phyloP scores from a whole-genome alignment of 2,888 invertebrate genomes.

The Leucophenga maculata region DNA sequence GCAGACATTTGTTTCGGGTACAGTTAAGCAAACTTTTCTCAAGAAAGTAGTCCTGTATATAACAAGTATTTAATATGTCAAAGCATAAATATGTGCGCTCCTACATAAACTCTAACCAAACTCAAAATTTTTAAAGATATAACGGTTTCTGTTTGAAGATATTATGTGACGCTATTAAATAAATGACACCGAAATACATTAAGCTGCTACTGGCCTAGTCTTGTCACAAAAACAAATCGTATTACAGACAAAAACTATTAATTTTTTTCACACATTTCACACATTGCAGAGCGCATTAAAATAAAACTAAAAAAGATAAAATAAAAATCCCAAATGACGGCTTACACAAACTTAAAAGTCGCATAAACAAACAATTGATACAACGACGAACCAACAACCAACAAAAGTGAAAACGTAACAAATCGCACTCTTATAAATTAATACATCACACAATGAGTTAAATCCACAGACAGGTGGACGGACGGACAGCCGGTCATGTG shows the following conservation, averaged over 20 bases:
- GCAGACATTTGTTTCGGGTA: too few relatives aligned
- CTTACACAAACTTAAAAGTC: neutral
- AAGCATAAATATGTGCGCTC: too few relatives aligned
- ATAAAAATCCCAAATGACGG: neutral
- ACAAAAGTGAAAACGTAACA: constrained; percentile 19
- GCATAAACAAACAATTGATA: neutral
- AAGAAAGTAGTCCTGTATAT: too few relatives aligned
- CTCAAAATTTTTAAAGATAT: neutral
- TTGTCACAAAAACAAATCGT: too few relatives aligned
- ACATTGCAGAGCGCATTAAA: too few relatives aligned
- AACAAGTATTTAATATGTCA: too few relatives aligned
- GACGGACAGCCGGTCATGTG: neutral
- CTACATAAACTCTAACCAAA: neutral
- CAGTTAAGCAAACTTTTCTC: too few relatives aligned
- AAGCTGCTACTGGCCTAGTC: too few relatives aligned
- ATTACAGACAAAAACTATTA: too few relatives aligned
- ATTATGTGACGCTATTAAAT: too few relatives aligned
- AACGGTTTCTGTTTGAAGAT: neutral
- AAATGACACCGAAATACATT: too few relatives aligned
- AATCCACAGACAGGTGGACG: neutral
- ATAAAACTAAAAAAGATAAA: neutral
- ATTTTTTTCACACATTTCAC: too few relatives aligned
- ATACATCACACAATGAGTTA: constrained; percentile 1
- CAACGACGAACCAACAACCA: neutral
- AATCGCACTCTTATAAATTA: constrained; percentile 3